Percentiles rank a stretch among this genome's conserved stretches.
phyloP scores from a whole-genome alignment of 2,888 invertebrate species.

The Acleris literana region DNA sequence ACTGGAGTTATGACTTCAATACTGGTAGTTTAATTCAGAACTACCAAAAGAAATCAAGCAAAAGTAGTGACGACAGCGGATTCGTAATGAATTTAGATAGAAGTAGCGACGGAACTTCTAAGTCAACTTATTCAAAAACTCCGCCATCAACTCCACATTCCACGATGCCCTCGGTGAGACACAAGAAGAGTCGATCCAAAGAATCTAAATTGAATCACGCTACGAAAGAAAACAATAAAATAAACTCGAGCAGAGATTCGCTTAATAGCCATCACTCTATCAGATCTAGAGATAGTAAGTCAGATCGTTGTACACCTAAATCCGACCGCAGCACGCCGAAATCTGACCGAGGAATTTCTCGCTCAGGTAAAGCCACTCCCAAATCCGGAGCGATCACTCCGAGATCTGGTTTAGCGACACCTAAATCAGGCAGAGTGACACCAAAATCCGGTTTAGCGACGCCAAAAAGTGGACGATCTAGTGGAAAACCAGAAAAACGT shows the following conservation, averaged over 20 bases:
- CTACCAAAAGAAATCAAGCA: constrained; percentile 79
- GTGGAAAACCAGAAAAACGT: constrained; percentile 76
- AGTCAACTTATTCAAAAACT: constrained; percentile 78
- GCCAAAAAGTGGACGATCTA: constrained; percentile 84
- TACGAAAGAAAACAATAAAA: constrained; percentile 68
- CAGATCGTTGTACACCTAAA: constrained; percentile 75
- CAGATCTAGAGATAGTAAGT: constrained; percentile 77
- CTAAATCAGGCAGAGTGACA: constrained; percentile 72
- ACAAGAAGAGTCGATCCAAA: constrained; percentile 77
- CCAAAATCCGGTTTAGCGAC: constrained; percentile 76
- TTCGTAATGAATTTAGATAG: constrained; percentile 80
- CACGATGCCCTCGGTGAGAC: constrained; percentile 73
- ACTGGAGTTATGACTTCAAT: constrained; percentile 79
- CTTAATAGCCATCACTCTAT: constrained; percentile 80
- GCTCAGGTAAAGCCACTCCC: constrained; percentile 76
- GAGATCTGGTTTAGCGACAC: constrained; percentile 72
- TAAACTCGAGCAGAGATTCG: constrained; percentile 79
- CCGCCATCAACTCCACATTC: constrained; percentile 79
- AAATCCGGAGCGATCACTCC: constrained; percentile 75
- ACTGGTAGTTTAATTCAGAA: constrained; percentile 79
- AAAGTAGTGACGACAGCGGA: constrained; percentile 79
- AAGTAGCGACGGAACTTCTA: constrained; percentile 78
- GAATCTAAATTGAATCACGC: constrained; percentile 73
- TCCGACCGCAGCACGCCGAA: constrained; percentile 78
- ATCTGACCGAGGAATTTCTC: constrained; percentile 70